phyloP scores from a whole-genome alignment of 2,797 vertebrate genomes.

The Oreochromis grahami region DNA sequence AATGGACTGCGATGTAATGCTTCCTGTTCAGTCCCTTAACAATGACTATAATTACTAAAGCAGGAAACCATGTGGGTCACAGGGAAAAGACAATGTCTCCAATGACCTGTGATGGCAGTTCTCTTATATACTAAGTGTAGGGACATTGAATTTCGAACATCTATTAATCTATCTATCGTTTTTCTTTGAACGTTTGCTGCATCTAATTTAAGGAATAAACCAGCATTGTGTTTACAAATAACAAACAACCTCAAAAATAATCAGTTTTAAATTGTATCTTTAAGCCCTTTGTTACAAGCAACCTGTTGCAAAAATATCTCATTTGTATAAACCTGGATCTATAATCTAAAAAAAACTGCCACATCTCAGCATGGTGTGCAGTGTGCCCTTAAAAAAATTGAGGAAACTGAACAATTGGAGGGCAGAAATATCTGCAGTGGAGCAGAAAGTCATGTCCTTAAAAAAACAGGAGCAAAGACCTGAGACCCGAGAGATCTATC shows the following conservation, averaged over 20 bases:
- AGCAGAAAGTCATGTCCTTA: not conserved
- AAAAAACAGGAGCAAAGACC: not conserved
- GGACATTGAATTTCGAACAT: not conserved
- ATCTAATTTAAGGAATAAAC: not conserved
- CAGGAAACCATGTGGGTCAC: slow-evolving; percentile 46
- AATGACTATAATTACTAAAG: slow-evolving; percentile 30
- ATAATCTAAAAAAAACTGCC: not conserved
- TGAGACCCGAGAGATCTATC: not conserved
- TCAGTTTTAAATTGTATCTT: not conserved
- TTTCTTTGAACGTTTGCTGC: not conserved
- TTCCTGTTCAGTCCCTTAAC: not conserved
- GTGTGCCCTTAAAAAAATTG: not conserved
- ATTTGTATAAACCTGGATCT: not conserved
- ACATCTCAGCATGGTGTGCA: not conserved
- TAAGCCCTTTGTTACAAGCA: not conserved
- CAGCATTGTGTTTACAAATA: not conserved
- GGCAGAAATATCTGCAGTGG: not conserved
- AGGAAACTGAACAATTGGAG: not conserved
- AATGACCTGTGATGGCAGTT: slow-evolving; percentile 29
- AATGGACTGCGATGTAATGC: not conserved
- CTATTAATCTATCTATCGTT: not conserved
- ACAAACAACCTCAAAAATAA: not conserved
- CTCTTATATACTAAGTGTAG: not conserved
- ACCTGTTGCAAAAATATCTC: not conserved
- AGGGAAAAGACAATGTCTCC: slow-evolving; percentile 26